These are phyloP conservation scores for Poecilobothrus nobilitatus DNA, from an alignment of 2,888 invertebrate species.

Conservation along the genomic window DNA sequence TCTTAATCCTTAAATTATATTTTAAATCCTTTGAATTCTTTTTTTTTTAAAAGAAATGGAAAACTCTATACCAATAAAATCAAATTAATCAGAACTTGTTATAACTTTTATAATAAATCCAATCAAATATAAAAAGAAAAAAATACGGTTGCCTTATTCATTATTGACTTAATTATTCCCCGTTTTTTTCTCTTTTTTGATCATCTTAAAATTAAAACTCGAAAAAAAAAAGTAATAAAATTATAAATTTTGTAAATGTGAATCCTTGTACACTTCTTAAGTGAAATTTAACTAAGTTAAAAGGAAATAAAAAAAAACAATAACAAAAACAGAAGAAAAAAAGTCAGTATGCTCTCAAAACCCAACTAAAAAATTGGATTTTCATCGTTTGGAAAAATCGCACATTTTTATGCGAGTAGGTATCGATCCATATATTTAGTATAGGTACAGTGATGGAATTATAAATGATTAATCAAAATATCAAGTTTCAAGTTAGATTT, in stretches of 20 bases:
- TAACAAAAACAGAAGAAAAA: too few species aligned
- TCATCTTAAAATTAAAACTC: too few species aligned
- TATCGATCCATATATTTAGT: too few species aligned
- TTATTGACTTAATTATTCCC: background rate
- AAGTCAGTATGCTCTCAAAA: too few species aligned
- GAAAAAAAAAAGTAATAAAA: background rate
- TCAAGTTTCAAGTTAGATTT: too few species aligned
- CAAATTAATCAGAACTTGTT: too few species aligned
- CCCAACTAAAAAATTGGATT: background rate
- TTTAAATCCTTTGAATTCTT: too few species aligned
- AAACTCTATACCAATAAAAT: too few species aligned
- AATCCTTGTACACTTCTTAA: conserved; percentile 2
- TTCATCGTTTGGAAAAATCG: conserved; percentile 3
- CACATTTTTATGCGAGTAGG: background rate
- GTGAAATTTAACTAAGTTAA: background rate
- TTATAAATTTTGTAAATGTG: background rate
- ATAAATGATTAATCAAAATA: background rate
- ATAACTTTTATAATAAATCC: too few species aligned
- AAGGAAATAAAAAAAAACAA: background rate
- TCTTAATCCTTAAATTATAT: too few species aligned
- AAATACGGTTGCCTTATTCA: background rate
- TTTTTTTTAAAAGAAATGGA: too few species aligned
- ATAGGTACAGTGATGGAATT: background rate
- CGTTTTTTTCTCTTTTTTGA: too few species aligned
- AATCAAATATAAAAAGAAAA: background rate